Evolutionary conservation across 2,888 invertebrate genomes (phyloP).

Genomic region (Andrena fulva): DNA sequence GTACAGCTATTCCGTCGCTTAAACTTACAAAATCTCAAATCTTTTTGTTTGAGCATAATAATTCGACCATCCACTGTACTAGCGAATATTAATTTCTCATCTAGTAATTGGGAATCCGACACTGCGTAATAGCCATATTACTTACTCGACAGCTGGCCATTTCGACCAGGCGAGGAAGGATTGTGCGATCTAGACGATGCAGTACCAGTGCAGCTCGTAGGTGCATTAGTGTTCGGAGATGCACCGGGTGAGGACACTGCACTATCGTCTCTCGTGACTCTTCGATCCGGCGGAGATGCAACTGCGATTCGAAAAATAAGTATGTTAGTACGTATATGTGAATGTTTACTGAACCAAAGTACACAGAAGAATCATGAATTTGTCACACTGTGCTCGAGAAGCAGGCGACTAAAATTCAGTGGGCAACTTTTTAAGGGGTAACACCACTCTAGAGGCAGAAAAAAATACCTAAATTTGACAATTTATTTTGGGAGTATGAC

Average conservation of each 20-base stretch:
- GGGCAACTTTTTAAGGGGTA: no score
- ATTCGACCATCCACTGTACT: neutral
- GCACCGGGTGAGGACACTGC: conserved; percentile 84
- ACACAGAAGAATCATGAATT: no score
- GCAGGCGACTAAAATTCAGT: no score
- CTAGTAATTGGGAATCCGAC: neutral
- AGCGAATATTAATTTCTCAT: neutral
- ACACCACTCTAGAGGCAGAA: no score
- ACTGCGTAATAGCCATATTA: conserved; percentile 33
- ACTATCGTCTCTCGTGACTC: conserved; percentile 87
- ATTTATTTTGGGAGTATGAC: no score
- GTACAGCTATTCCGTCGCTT: no score
- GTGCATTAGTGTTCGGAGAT: conserved; percentile 84
- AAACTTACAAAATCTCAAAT: no score
- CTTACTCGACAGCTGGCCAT: conserved; percentile 85
- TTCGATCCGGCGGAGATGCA: conserved; percentile 93
- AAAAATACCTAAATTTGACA: no score
- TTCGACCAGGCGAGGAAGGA: conserved; percentile 82
- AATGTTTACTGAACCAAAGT: neutral
- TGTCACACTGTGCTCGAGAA: no score
- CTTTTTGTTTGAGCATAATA: no score
- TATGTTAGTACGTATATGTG: neutral
- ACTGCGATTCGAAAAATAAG: conserved; percentile 85
- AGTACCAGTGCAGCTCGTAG: conserved; percentile 82
- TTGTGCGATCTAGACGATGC: conserved; percentile 74